These are phyloP conservation scores for Entomobrya proxima DNA, from an alignment of 2,888 invertebrate genomes.

Conservation along the genomic window DNA sequence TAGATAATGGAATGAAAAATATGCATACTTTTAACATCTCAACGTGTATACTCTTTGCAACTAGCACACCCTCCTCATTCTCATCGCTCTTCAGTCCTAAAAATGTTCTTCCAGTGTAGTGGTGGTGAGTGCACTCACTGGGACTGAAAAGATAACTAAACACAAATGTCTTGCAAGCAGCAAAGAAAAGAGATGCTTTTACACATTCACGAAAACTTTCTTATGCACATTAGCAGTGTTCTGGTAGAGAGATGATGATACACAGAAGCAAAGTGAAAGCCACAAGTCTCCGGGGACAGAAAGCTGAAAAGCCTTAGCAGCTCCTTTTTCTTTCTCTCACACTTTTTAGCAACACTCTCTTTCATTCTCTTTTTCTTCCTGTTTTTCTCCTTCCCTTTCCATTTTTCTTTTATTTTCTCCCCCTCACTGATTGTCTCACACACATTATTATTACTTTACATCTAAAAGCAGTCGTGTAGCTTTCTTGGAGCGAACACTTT, in stretches of 20 bases:
- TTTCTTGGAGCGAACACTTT: not conserved
- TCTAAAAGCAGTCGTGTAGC: not conserved
- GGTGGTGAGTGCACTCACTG: too few relatives aligned
- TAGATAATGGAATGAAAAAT: too few relatives aligned
- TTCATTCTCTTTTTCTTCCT: constrained; percentile 17
- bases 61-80: too few relatives aligned
- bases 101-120: too few relatives aligned
- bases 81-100: too few relatives aligned
- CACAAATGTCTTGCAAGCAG: too few relatives aligned
- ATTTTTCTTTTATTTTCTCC: not conserved
- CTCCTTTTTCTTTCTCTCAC: not conserved
- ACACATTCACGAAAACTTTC: not conserved
- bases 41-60: too few relatives aligned
- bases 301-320: constrained; percentile 13
- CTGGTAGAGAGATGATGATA: not conserved
- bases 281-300: constrained; percentile 35
- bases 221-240: not conserved
- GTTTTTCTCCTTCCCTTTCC: constrained; percentile 14
- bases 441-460: not conserved
- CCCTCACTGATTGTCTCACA: constrained; percentile 17
- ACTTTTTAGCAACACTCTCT: not conserved
- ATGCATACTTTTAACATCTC: too few relatives aligned
- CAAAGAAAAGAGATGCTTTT: not conserved
- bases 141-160: too few relatives aligned
- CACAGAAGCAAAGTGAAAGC: constrained; percentile 21